phyloP scores from a whole-genome alignment of 1,140 invertebrate genomes.

The Pentalonia nigronervosa region DNA sequence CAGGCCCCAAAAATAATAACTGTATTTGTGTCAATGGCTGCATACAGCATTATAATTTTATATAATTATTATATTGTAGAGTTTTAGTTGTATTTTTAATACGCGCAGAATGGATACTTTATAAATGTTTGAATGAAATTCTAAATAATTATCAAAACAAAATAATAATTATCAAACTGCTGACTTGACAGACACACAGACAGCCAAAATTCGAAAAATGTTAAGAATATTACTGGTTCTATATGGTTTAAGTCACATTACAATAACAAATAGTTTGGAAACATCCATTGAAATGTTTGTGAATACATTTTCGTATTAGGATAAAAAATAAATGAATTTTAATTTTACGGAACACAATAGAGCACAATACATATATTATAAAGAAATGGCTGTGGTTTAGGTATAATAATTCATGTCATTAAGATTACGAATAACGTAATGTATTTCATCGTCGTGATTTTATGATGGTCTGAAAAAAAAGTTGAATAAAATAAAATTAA shows the following conservation, averaged over 20 bases:
- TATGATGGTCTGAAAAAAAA: slow-evolving; percentile 14
- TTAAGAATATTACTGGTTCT: neutral
- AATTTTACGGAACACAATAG: neutral
- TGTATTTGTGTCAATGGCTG: neutral
- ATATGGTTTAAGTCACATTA: neutral
- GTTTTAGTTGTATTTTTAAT: neutral
- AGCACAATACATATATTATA: neutral
- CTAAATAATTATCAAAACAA: neutral
- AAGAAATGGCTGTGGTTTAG: neutral
- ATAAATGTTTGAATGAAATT: neutral
- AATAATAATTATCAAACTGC: no score
- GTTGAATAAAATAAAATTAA: slow-evolving; percentile 8
- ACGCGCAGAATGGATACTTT: neutral
- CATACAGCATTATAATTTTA: neutral
- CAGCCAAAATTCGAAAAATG: neutral
- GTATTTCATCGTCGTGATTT: slow-evolving; percentile 10
- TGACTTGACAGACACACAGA: no score
- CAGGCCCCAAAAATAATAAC: no score
- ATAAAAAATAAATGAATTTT: neutral
- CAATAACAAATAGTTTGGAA: neutral
- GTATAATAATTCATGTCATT: neutral
- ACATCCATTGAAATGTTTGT: neutral
- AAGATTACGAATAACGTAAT: neutral
- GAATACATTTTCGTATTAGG: neutral
- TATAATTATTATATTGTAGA: neutral